Conservation (phyloP, 2,797 vertebrate species). For the Coracias cyanogaster region DNA sequence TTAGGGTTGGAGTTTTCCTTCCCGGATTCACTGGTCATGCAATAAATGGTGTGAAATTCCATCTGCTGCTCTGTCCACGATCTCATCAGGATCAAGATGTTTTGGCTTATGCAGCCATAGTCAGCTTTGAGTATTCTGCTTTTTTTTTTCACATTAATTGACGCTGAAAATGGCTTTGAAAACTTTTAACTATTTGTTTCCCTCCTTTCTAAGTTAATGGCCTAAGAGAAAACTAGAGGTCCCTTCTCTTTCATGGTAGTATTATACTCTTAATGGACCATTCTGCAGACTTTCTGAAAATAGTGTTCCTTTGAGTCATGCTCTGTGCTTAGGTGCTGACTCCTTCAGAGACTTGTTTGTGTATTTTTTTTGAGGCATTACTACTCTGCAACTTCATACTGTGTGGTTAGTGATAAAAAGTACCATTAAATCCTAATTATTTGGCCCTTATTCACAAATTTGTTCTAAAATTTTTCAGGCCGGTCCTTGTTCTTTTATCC, state of each 20-base stretch:
- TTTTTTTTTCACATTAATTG: neutral
- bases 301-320: neutral
- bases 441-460: neutral
- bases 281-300: neutral
- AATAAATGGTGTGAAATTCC: neutral
- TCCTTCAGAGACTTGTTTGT: neutral
- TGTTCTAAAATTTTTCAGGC: neutral
- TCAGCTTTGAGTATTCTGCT: neutral
- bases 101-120: neutral
- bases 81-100: neutral
- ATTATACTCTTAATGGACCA: neutral
- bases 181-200: neutral
- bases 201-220: neutral
- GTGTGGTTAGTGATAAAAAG: neutral
- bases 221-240: neutral
- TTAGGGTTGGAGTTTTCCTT: neutral
- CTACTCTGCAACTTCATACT: neutral
- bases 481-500: neutral
- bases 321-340: neutral
- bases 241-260: neutral
- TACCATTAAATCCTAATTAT: neutral
- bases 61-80: neutral
- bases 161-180: neutral
- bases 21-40: neutral
- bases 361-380: neutral